Conservation (phyloP, 2,888 invertebrate genomes). For the Gymnoscelis rufifasciata region DNA sequence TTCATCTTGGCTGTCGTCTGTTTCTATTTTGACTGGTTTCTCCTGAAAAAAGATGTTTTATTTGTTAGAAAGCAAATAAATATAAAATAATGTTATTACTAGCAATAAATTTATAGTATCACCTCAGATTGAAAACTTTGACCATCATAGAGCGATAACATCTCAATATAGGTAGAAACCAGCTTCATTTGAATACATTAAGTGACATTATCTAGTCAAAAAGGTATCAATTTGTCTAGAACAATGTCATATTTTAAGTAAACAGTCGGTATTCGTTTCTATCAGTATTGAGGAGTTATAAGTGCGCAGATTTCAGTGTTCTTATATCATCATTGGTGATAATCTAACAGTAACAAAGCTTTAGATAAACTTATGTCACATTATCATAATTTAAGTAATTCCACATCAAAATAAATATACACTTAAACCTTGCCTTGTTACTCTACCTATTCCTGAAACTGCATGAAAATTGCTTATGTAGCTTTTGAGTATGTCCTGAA, state of each 20-base stretch:
- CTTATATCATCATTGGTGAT: conserved; percentile 52
- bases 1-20: conserved; percentile 64
- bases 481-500: too few species aligned
- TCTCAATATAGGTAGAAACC: conserved; percentile 38
- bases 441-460: too few species aligned
- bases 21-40: conserved; percentile 36
- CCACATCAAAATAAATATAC: too few species aligned
- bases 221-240: conserved; percentile 21
- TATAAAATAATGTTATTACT: too few species aligned
- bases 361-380: too few species aligned
- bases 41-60: conserved; percentile 31
- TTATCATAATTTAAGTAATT: too few species aligned
- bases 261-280: conserved; percentile 18
- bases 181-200: conserved; percentile 25
- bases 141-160: conserved; percentile 61
- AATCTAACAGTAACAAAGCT: neutral
- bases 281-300: conserved; percentile 42
- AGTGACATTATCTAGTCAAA: conserved; percentile 29
- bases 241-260: conserved; percentile 36
- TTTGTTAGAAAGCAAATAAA: too few species aligned
- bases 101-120: conserved; percentile 5
- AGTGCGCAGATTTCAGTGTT: conserved; percentile 47
- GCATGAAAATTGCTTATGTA: too few species aligned
- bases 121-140: conserved; percentile 77
- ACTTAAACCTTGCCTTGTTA: too few species aligned